phyloP scores from a whole-genome alignment of 2,797 vertebrate species.

The Onychomys leucogaster region DNA sequence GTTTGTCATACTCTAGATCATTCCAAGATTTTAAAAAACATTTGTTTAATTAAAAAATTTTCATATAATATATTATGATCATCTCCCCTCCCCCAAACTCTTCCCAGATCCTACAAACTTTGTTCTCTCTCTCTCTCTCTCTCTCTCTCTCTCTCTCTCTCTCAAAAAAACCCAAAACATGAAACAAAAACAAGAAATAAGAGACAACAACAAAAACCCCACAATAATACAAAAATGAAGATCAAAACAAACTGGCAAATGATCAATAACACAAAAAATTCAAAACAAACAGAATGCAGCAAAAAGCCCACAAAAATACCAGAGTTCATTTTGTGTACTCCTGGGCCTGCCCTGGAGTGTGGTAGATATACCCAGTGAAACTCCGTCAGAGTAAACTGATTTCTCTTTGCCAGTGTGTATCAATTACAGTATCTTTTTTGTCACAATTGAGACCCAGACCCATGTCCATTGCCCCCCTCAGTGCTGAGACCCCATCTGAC shows the following conservation, averaged over 20 bases:
- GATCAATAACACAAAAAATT: neutral
- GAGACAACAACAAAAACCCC: neutral
- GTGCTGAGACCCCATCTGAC: neutral
- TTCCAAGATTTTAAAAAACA: neutral
- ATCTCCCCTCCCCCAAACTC: neutral
- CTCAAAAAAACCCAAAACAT: no score
- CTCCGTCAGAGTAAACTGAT: no score
- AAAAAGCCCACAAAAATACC: neutral
- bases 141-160: neutral
- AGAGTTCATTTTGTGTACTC: neutral
- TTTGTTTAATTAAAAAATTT: neutral
- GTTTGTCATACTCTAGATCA: neutral
- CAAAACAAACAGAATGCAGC: neutral
- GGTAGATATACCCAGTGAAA: neutral
- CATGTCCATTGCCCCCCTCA: neutral
- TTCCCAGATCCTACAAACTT: neutral
- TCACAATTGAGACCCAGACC: neutral
- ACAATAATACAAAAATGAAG: neutral
- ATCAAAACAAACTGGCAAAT: neutral
- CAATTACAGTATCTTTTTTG: neutral
- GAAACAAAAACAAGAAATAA: neutral
- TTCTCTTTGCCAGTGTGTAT: neutral
- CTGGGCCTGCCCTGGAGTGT: neutral
- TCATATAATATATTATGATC: neutral
- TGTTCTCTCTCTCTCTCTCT: neutral